These are phyloP conservation scores for Dendrophyllia cribrosa DNA, from an alignment of 64 coral and sea anemone genomes.

Conservation along the genomic window DNA sequence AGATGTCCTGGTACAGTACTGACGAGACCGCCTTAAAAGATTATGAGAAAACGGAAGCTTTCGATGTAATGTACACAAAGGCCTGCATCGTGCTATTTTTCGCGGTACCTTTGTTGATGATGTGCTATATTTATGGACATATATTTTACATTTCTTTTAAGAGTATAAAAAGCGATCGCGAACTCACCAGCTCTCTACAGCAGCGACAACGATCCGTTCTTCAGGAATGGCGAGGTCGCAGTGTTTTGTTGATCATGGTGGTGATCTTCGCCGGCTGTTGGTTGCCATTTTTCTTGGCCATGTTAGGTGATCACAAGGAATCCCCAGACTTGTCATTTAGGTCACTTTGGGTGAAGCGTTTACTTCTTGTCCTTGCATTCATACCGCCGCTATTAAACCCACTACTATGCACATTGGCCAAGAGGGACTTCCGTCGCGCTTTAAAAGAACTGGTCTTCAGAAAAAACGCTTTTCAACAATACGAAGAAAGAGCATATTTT, in stretches of 20 bases:
- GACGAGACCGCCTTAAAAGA: neutral
- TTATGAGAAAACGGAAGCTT: neutral
- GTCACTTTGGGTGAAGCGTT: neutral
- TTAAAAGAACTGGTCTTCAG: constrained; percentile 1
- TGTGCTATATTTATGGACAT: constrained; percentile 23
- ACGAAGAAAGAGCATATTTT: neutral
- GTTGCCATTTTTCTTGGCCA: constrained; percentile 22
- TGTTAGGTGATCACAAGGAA: constrained; percentile 3
- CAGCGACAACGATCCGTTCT: neutral
- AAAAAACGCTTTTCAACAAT: neutral
- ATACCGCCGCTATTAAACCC: constrained; percentile 54
- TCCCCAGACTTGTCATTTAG: neutral
- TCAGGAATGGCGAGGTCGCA: constrained; percentile 35
- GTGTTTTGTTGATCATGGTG: constrained; percentile 22
- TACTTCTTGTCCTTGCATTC: constrained; percentile 60
- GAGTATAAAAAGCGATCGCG: neutral
- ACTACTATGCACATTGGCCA: constrained; percentile 70
- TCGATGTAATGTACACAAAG: constrained; percentile 1
- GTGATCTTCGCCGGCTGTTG: constrained; percentile 32
- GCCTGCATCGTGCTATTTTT: constrained; percentile 27
- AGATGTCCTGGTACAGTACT: constrained; percentile 24
- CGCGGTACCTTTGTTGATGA: constrained; percentile 17
- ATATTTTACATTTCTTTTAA: constrained; percentile 40
- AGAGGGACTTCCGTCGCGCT: constrained; percentile 71
- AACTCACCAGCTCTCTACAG: neutral